Evolutionary conservation across 2,888 invertebrate species (phyloP), one percentile per base, ranked within the genome.

Genomic region (Machimus atricapillus): DNA sequence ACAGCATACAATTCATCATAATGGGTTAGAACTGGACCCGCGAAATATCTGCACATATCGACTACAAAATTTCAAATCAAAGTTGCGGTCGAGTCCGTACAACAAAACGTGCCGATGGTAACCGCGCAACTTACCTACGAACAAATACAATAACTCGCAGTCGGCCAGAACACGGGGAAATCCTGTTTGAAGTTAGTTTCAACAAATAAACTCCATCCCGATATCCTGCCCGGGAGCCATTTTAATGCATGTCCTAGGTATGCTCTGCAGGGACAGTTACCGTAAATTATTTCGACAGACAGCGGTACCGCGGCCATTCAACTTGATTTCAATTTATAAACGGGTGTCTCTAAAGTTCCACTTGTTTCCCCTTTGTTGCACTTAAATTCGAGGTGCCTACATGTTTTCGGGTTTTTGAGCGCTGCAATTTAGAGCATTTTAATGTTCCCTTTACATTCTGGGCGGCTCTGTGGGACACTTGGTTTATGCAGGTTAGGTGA

Each of bases 201-300:
- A 56, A 27, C 46, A 86, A 86, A 77, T 86, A 77, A 87, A 66
- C 85, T 87, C 27, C 40, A 81, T 46, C 19, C 77, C 79, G 73
- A 43, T 31, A 78, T 56, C 78, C 77, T 37, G 52, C 34, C 52
- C 85, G 43, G 40, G 85, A 66, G 83, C 78, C 58, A 77, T 86
- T 88, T 87, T 85, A 78, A 86, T 82, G 79, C 83, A 87, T 87
- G 85, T 87, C 88, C 87, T 74, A 87, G 85, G 85, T 87, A 76
- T 88, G 87, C 76, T 85, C 52, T 78, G 79, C 74, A 81, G 23
- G 85, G 85, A 81, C 87, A 85, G 37, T 85, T 83, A 34, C 85
- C 87, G 85, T 88, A 88, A 87, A 88, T 88, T 88, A 88, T 88
- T 86, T 77, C 77, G 77, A 86, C 77, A 37, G 86, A 86, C 86